Evolutionary conservation across 2,113 vertebrate genomes (phyloP).

Genomic region (Garra rufa): DNA sequence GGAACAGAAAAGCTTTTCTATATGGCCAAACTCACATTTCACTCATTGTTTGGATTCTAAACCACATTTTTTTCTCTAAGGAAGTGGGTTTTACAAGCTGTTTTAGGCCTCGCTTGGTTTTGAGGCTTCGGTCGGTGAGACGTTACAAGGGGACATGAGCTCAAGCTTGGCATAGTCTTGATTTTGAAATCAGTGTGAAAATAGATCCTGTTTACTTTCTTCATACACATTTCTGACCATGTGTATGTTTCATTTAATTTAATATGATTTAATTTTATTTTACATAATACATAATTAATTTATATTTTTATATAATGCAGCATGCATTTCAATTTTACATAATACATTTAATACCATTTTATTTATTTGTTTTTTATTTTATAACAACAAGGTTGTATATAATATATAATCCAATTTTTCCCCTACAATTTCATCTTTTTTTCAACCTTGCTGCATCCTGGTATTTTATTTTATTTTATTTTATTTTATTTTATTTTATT

Average conservation of each 20-base stretch:
- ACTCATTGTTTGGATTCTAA: conserved; percentile 65
- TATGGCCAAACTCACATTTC: conserved; percentile 24
- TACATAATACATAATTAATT: too few species aligned
- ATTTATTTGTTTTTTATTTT: too few species aligned
- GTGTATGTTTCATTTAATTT: background rate
- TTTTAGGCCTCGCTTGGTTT: conserved; percentile 68
- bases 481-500: too few species aligned
- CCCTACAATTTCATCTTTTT: too few species aligned
- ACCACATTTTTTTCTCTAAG: conserved; percentile 61
- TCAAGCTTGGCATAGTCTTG: conserved; percentile 58
- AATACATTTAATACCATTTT: too few species aligned
- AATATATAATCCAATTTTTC: too few species aligned
- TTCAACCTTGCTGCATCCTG: too few species aligned
- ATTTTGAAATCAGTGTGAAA: background rate
- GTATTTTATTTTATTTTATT: too few species aligned
- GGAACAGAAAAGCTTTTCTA: background rate
- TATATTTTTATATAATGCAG: too few species aligned
- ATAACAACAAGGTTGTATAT: too few species aligned
- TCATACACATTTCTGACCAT: background rate
- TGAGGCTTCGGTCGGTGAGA: conserved; percentile 63
- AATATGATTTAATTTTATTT: too few species aligned
- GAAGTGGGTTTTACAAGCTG: conserved; percentile 71
- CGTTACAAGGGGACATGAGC: conserved; percentile 69
- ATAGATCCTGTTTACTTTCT: background rate
- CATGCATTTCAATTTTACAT: too few species aligned